Evolutionary conservation across 2,113 vertebrate species (phyloP).

Genomic region (Gracilinanus agilis): DNA sequence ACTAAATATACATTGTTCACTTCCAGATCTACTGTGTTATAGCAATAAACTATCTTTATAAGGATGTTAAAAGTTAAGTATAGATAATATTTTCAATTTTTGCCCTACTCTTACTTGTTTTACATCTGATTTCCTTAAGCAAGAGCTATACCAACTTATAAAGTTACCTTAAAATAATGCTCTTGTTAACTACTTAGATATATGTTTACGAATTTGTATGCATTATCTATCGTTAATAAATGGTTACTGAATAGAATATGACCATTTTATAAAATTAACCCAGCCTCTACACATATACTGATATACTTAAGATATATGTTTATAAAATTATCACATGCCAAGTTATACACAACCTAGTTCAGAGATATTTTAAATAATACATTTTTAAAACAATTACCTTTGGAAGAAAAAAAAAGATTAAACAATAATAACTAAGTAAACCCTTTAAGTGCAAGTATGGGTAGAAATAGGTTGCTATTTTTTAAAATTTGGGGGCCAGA

Average conservation of each 20-base stretch:
- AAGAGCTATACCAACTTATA: neutral
- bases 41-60: neutral
- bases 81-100: neutral
- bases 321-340: neutral
- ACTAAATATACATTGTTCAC: neutral
- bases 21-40: neutral
- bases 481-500: neutral
- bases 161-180: neutral
- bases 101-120: conserved; percentile 11
- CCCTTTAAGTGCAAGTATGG: neutral
- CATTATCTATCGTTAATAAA: neutral
- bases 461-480: neutral
- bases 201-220: neutral
- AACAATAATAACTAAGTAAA: neutral
- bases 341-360: neutral
- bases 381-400: neutral
- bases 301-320: neutral
- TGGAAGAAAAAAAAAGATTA: neutral
- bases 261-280: neutral
- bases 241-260: neutral
- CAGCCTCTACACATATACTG: neutral
- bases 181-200: neutral
- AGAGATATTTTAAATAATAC: neutral
- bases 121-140: neutral
- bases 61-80: neutral